Base-by-base conservation (phyloP, 2,888 invertebrate genomes). In the Amorpha juglandis region DNA sequence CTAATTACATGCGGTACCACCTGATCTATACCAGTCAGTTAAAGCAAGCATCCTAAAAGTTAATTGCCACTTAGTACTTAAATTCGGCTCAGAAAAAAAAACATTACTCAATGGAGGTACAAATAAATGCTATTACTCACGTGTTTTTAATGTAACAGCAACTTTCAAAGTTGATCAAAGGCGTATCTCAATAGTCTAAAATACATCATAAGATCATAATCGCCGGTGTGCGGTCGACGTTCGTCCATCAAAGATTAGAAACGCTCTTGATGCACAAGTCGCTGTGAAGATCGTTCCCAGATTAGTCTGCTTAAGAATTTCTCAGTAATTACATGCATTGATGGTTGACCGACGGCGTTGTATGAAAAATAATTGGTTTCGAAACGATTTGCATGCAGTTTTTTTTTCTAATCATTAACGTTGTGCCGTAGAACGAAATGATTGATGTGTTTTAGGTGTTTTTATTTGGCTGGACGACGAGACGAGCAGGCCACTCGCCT, bases 131-230 rank as follows among this genome's bases (percentile, higher is more conserved):
- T 69, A 79, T 77, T 77, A 73, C 70, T 71, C 67, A 70, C n/a
- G n/a, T 71, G 73, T 71, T 73, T 80, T 74, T 73, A 78, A 81
- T 81, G 74, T 80, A 83, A 80, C 74, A 73, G 75, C 79, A 79
- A 80, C 78, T 82, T 81, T 79, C 77, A 77, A 81, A 80, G 79
- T 78, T 77, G 80, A 80, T 81, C 80, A 77, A 79, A 80, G 50
- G 79, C 78, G 74, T 76, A 77, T 42, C 75, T 76, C 72, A 72
- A 72, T 70, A 65, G 69, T 71, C 70, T 71, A 77, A 79, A 75
- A 79, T 78, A 76, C 81, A 82, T 82, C 78, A 74, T 76, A 74
- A 73, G 76, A 76, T 69, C 78, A 76, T 76, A 76, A 78, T 78
- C 72, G 73, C 11, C 58, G 58, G 58, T 42, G 58, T 58, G 58